These are phyloP conservation scores for Phragmatobia fuliginosa DNA, from an alignment of 2,888 invertebrate species.

Conservation along the genomic window DNA sequence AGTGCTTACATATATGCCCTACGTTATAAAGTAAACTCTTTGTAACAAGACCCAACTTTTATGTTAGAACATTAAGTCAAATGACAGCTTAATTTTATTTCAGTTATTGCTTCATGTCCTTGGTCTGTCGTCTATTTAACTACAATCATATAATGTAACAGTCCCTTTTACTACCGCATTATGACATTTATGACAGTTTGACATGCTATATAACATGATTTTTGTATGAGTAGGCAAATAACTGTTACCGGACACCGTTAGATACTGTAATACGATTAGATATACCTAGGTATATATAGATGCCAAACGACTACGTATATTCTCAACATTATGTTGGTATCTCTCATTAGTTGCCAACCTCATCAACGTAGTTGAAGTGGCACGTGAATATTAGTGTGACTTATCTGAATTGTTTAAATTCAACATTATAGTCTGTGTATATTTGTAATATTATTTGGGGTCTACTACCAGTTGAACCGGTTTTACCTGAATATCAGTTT, in stretches of 20 bases:
- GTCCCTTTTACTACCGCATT: conserved; percentile 11
- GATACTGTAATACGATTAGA: not conserved
- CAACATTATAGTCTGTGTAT: too few species aligned
- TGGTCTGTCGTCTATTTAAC: conserved; percentile 16
- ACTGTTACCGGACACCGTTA: not conserved
- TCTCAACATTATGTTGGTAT: not conserved
- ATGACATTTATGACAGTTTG: conserved; percentile 4
- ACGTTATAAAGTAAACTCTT: conserved; percentile 48
- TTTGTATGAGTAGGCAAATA: not conserved
- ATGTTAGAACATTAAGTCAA: conserved; percentile 42
- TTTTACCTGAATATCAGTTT: too few species aligned
- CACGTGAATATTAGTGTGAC: not conserved
- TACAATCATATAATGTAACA: conserved; percentile 12
- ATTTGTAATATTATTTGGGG: too few species aligned
- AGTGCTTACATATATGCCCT: conserved; percentile 19
- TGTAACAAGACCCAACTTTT: conserved; percentile 43
- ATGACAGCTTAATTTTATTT: conserved; percentile 43
- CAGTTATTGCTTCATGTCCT: conserved; percentile 41
- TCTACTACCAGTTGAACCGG: too few species aligned
- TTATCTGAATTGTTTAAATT: not conserved
- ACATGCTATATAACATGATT: not conserved
- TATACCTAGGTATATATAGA: not conserved
- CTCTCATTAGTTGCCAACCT: not conserved
- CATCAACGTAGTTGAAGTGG: not conserved
- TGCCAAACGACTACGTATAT: too few species aligned